Percentiles rank a stretch among this genome's conserved stretches.
These are phyloP conservation scores for Siniperca obscura DNA, from an alignment of 2,797 vertebrate species.

Conservation along the genomic window DNA sequence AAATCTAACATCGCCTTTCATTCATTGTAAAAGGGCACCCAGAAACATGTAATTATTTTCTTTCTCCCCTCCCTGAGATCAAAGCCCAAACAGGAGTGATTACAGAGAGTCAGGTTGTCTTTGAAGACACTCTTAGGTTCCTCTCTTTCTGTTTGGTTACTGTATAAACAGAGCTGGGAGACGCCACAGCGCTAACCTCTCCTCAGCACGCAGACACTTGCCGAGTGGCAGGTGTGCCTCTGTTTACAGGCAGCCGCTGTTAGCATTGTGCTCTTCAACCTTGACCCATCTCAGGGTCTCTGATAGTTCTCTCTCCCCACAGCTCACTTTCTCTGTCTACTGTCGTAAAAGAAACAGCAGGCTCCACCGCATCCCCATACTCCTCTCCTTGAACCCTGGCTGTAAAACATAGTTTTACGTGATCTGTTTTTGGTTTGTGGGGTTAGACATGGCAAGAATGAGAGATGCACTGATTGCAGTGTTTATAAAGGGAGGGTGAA, in stretches of 20 bases:
- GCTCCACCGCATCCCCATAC: constrained; percentile 24
- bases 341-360: constrained; percentile 44
- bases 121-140: constrained; percentile 78
- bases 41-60: constrained; percentile 81
- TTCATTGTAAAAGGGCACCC: constrained; percentile 83
- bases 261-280: constrained; percentile 54
- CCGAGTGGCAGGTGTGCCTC: constrained; percentile 65
- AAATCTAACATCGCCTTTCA: constrained; percentile 83
- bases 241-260: constrained; percentile 67
- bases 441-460: constrained; percentile 57
- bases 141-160: constrained; percentile 75
- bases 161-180: constrained; percentile 72
- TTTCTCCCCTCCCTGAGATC: constrained; percentile 82
- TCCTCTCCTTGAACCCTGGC: constrained; percentile 51
- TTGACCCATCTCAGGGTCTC: constrained; percentile 56
- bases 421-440: constrained; percentile 73
- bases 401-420: constrained; percentile 59
- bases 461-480: constrained; percentile 76
- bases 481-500: constrained; percentile 68
- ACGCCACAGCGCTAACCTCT: constrained; percentile 56
- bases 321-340: constrained; percentile 49
- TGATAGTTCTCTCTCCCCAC: constrained; percentile 28
- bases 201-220: constrained; percentile 65
- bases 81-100: constrained; percentile 81
- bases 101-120: constrained; percentile 82